Conservation (phyloP, 2,888 invertebrate species). For the Syritta pipiens region DNA sequence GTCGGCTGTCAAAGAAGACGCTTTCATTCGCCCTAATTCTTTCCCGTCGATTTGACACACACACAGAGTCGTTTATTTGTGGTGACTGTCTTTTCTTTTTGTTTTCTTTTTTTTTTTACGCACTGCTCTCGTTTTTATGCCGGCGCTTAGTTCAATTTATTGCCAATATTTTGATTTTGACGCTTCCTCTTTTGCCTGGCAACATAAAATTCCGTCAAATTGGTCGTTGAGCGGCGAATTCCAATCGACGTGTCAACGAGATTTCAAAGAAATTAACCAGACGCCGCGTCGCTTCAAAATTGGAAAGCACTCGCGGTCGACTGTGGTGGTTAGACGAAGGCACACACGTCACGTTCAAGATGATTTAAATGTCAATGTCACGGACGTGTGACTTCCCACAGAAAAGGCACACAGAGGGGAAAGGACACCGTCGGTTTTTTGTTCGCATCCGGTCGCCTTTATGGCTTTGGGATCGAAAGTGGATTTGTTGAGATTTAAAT, state of each 20-base stretch:
- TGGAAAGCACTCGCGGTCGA: slow-evolving; percentile 38
- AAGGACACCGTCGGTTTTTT: slow-evolving; percentile 13
- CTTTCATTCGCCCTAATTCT: slow-evolving; percentile 9
- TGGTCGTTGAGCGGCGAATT: too few relatives aligned
- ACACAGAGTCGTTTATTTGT: not conserved
- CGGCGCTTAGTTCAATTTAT: slow-evolving; percentile 2
- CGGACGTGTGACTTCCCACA: slow-evolving; percentile 44
- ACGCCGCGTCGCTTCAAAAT: slow-evolving; percentile 34
- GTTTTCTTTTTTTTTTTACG: too few relatives aligned
- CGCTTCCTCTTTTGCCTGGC: not conserved
- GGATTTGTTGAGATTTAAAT: slow-evolving; percentile 63
- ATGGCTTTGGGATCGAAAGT: slow-evolving; percentile 59
- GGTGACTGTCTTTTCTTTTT: too few relatives aligned
- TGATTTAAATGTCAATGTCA: slow-evolving; percentile 67
- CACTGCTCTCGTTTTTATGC: slow-evolving; percentile 3
- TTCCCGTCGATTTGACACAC: slow-evolving; percentile 4
- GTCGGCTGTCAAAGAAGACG: not conserved
- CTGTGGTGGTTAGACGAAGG: slow-evolving; percentile 5
- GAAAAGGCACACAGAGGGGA: slow-evolving; percentile 5
- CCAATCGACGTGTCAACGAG: not conserved
- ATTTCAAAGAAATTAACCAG: slow-evolving; percentile 25
- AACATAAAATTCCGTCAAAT: slow-evolving; percentile 29
- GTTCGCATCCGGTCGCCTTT: slow-evolving; percentile 14
- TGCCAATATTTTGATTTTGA: slow-evolving; percentile 5
- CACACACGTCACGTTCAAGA: slow-evolving; percentile 41